Base-by-base conservation (phyloP, 1,140 invertebrate genomes). In the Ceratina japonica region DNA sequence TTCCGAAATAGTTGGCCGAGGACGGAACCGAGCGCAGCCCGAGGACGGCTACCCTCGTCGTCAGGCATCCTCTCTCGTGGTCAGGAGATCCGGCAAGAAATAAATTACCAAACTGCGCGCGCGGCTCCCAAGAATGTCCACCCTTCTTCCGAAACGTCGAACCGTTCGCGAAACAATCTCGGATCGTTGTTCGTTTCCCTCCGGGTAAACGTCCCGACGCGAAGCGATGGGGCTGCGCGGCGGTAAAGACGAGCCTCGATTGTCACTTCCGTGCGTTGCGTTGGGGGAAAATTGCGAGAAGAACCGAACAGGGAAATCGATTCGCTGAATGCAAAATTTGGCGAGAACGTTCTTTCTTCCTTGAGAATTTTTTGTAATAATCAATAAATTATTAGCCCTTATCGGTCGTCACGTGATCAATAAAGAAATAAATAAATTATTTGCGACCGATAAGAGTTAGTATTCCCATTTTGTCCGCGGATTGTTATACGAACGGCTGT, bases 1-100 rank as follows among this genome's bases (percentile, higher is more conserved):
- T 91, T 92, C 83, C 70, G 87, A 87, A 91, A 92, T 92, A 91
- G 91, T 92, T 92, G 79, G 15, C 10, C 10, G 37, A 44, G 37
- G 37, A 44, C 59, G n/a, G 52, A 69, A 66, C 56, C 71, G 63
- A 56, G 83, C 77, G 80, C 78, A 72, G 75, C 59, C 58, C 49
- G 59, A n/a, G 69, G 87, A 88, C 64, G 76, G 66, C 68, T 56
- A 24, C 70, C 70, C 77, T 86, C 86, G 82, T 87, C 73, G 86
- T 82, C 82, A 87, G 54, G 71, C 86, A 81, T 81, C 83, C n/a
- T n/a, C 83, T 87, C 37, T 44, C 37, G 89, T 81, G 89, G 89
- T 89, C 88, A 87, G 80, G 75, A 75, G 85, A 82, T 84, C 74
- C 75, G 83, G 87, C 90, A 92, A 92, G 90, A 92, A 92, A 90